phyloP scores from a whole-genome alignment of 2,888 invertebrate genomes.

The Cactoblastis cactorum region DNA sequence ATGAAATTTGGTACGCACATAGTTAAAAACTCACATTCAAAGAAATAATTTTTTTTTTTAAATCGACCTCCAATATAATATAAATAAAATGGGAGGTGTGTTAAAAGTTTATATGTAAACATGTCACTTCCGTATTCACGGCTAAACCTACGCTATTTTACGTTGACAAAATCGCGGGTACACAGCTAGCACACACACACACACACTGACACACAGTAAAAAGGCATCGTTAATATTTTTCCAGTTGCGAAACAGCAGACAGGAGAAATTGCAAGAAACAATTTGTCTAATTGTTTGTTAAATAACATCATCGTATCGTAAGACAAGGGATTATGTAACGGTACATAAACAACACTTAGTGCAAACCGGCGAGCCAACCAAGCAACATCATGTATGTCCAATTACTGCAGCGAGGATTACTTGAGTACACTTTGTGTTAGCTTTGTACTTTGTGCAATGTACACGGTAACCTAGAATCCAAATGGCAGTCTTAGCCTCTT shows the following conservation, averaged over 20 bases:
- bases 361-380: not conserved
- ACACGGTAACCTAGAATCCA: constrained; percentile 2
- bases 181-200: too few species aligned
- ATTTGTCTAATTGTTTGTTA: not conserved
- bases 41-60: too few species aligned
- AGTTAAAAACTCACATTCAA: too few species aligned
- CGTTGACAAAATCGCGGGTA: too few species aligned
- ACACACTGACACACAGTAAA: too few species aligned
- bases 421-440: constrained; percentile 8
- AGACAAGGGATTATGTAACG: constrained; percentile 1
- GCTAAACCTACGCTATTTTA: too few species aligned
- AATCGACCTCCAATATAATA: too few species aligned
- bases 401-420: constrained; percentile 8
- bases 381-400: constrained; percentile 4
- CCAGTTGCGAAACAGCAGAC: not conserved
- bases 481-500: not conserved
- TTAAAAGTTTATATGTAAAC: too few species aligned
- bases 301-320: not conserved
- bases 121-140: too few species aligned
- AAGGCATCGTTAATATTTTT: too few species aligned
- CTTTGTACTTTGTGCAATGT: not conserved
- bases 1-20: too few species aligned
- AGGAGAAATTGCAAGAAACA: not conserved
- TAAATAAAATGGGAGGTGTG: too few species aligned
- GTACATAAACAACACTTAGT: not conserved